Base-by-base conservation (phyloP, 2,888 invertebrate species). In the Phrixothrix hirtus region DNA sequence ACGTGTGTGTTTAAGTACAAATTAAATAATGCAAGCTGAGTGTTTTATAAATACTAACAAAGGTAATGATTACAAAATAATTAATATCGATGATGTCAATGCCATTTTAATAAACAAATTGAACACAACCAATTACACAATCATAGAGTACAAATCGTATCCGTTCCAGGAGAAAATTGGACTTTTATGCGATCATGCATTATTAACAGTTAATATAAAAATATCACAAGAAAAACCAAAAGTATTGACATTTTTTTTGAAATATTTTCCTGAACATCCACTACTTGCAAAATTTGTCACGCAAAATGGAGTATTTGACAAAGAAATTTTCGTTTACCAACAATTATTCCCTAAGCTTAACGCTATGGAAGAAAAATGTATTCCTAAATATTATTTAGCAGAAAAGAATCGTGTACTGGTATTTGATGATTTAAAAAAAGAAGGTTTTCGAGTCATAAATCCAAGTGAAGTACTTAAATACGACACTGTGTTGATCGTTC, bases 401-500 rank as follows among this genome's bases (percentile, higher is more conserved):
- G 36, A 41, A 11, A 38, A 48, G 15, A 41, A 60, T 38, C 31
- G 42, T n/a, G 41, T 57, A 1, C 9, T 64, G 4, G 65, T 79
- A 2, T 64, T 79, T 27, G 78, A 79, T 46, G 73, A 79, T 47
- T 63, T 79, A 3, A 38, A 52, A 1, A 26, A 44, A 0, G 56
- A 67, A 27, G 72, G 71, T 5, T 79, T 64, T 52, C 41, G 55
- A 50, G 44, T 46, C 6, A 49, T 64, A 14, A 17, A 41, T 13
- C 7, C 37, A n/a, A n/a, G n/a, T n/a, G n/a, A n/a, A n/a, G n/a
- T n/a, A n/a, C n/a, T 37, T 16, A 17, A 48, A 11, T 27, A 15
- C 7, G 21, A 27, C 1, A 62, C 62, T 21, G 49, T 75, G 4
- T 37, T 64, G 38, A 43, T 69, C 2, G 65, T 70, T 4, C 38